Evolutionary conservation across 2,888 invertebrate species (phyloP).

Genomic region (Oscheius onirici): DNA sequence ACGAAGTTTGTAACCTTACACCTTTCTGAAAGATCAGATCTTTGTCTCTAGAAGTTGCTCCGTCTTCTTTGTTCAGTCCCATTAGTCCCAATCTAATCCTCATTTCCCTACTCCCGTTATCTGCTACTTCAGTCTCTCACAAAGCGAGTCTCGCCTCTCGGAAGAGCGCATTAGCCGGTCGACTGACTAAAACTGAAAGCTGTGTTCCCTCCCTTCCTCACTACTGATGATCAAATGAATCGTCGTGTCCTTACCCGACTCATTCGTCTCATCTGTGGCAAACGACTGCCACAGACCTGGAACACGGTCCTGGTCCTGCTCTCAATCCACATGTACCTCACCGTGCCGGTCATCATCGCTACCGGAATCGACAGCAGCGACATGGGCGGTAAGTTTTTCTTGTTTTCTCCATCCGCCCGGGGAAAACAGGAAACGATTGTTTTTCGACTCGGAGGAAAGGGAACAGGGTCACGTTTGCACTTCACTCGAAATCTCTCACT

Average conservation of each 20-base stretch:
- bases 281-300: slow-evolving; percentile 59
- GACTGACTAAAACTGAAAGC: slow-evolving; percentile 20
- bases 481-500: too few relatives aligned
- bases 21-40: neutral
- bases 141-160: slow-evolving; percentile 9
- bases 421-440: slow-evolving; percentile 7
- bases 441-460: too few relatives aligned
- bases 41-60: neutral
- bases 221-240: slow-evolving; percentile 1
- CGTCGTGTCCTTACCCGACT: slow-evolving; percentile 44
- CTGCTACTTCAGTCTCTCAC: neutral
- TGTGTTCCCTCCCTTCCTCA: neutral
- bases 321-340: slow-evolving; percentile 59
- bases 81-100: neutral
- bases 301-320: slow-evolving; percentile 58
- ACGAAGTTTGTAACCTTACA: too few relatives aligned
- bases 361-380: slow-evolving; percentile 56
- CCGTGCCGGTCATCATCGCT: slow-evolving; percentile 57
- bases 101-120: neutral
- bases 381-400: slow-evolving; percentile 38
- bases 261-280: slow-evolving; percentile 51
- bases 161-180: slow-evolving; percentile 14
- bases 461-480: too few relatives aligned
- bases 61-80: neutral
- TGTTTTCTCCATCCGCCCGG: neutral